Evolutionary conservation across 1,140 invertebrate species (phyloP).

Genomic region (Leptinotarsa lineolata): DNA sequence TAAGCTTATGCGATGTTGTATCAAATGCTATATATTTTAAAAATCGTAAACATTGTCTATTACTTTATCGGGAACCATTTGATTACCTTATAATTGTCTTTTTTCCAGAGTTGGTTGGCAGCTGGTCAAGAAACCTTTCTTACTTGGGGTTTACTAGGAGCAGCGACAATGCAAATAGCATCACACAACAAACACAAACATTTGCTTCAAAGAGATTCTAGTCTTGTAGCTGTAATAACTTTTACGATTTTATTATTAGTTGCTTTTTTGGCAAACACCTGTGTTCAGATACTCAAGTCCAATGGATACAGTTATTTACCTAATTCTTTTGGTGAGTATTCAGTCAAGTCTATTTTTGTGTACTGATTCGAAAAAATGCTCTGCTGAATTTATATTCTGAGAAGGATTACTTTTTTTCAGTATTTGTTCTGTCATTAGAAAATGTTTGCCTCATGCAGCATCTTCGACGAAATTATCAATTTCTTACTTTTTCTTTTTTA

Average conservation of each 20-base stretch:
- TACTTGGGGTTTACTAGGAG: slow-evolving; percentile 87
- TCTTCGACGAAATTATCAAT: too few species aligned
- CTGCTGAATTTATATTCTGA: too few species aligned
- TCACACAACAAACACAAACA: slow-evolving; percentile 73
- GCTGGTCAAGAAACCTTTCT: slow-evolving; percentile 87
- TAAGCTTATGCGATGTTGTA: too few species aligned
- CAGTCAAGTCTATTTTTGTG: too few species aligned
- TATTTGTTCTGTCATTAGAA: too few species aligned
- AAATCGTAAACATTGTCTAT: too few species aligned
- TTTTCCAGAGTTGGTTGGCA: slow-evolving; percentile 78
- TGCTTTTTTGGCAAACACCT: slow-evolving; percentile 80
- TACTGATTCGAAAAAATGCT: too few species aligned
- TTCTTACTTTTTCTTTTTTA: too few species aligned
- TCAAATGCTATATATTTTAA: neutral
- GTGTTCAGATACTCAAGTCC: slow-evolving; percentile 73
- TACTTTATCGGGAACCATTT: neutral
- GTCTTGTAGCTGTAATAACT: slow-evolving; percentile 77
- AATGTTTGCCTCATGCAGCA: too few species aligned
- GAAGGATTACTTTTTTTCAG: too few species aligned
- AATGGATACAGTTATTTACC: slow-evolving; percentile 75
- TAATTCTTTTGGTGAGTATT: slow-evolving; percentile 80
- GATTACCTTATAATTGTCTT: slow-evolving; percentile 24
- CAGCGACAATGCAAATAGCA: slow-evolving; percentile 80
- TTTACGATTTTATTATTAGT: slow-evolving; percentile 73
- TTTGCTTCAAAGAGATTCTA: slow-evolving; percentile 77